Conservation (phyloP, 2,888 invertebrate species). For the Allacma fusca region DNA sequence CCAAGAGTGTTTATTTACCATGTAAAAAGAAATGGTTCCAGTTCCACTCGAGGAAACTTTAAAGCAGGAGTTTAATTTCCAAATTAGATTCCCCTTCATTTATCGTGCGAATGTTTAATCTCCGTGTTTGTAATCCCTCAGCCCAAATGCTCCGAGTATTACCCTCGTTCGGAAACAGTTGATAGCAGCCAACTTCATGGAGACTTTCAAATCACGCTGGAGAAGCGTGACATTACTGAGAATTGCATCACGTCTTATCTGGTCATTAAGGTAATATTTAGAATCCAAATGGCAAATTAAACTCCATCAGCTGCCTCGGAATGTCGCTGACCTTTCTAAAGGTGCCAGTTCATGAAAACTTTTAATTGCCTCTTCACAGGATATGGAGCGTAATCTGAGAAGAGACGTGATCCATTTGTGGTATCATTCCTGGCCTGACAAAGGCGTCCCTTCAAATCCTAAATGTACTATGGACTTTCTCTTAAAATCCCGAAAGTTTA, state of each 20-base stretch:
- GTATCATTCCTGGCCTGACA: constrained; percentile 91
- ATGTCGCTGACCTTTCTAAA: not conserved
- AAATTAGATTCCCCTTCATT: no score
- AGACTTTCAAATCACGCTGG: constrained; percentile 85
- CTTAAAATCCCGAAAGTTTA: constrained; percentile 77
- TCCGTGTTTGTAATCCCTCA: constrained; percentile 63
- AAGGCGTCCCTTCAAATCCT: constrained; percentile 83
- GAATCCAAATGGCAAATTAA: constrained; percentile 48
- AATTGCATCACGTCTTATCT: constrained; percentile 89
- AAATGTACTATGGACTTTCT: constrained; percentile 86
- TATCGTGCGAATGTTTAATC: no score
- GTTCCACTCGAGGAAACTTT: no score
- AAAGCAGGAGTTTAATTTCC: no score
- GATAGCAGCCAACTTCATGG: constrained; percentile 88
- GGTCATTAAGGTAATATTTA: constrained; percentile 73
- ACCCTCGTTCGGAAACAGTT: constrained; percentile 89
- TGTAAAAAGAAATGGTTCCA: no score
- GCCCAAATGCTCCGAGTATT: constrained; percentile 90
- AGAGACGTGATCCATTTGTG: constrained; percentile 90
- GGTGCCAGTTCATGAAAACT: not conserved
- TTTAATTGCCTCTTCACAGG: constrained; percentile 65
- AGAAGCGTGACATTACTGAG: constrained; percentile 87
- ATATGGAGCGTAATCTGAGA: constrained; percentile 81
- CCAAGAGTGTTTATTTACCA: no score
- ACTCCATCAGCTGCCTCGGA: not conserved